Evolutionary conservation across 1,140 invertebrate species (phyloP).

Genomic region (Episyrphus balteatus): DNA sequence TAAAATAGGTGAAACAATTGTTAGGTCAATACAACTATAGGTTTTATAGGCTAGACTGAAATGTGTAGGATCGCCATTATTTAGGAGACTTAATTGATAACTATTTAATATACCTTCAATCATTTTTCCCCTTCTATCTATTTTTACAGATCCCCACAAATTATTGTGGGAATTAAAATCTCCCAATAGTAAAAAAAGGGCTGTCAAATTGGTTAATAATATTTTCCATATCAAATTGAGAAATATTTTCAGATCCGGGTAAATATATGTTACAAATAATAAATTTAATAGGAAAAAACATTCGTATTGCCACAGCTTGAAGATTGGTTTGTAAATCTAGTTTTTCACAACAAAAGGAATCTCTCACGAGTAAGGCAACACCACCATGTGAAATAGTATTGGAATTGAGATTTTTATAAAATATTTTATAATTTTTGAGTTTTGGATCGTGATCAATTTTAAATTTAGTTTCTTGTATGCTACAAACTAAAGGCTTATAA

Average conservation of each 20-base stretch:
- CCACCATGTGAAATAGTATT: too few species aligned
- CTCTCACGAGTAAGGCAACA: not conserved
- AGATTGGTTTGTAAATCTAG: not conserved
- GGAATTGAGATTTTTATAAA: too few species aligned
- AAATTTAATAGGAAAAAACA: not conserved
- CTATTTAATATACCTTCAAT: not conserved
- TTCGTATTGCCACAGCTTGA: not conserved
- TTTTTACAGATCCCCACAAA: not conserved
- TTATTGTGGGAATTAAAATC: not conserved
- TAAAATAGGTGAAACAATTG: not conserved
- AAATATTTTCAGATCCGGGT: not conserved
- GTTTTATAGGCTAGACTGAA: not conserved
- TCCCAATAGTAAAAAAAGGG: not conserved
- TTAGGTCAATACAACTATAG: not conserved
- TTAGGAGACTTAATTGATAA: not conserved
- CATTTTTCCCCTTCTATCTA: not conserved
- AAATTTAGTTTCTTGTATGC: not conserved
- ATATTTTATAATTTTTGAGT: too few species aligned
- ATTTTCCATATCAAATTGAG: not conserved
- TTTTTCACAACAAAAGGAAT: not conserved
- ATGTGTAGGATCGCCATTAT: not conserved
- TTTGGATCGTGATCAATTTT: too few species aligned
- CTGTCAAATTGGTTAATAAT: not conserved
- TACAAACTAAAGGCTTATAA: not conserved
- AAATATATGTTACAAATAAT: not conserved